Evolutionary conservation across 2,888 invertebrate genomes (phyloP).

Genomic region (Laothoe populi): DNA sequence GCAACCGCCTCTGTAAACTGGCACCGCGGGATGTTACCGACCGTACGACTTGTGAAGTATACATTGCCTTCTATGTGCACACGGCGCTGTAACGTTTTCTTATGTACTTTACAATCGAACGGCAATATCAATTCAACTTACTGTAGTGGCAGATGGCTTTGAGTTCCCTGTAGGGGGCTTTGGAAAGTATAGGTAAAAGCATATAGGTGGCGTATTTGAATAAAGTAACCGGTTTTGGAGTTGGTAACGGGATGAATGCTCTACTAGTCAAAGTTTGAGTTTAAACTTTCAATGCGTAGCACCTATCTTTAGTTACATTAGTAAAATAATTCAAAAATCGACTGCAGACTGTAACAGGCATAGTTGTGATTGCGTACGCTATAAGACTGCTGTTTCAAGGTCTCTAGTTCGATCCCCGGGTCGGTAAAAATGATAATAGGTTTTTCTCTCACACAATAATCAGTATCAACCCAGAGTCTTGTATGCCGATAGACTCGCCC

Average conservation of each 20-base stretch:
- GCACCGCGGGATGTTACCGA: constrained; percentile 14
- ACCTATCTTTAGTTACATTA: neutral
- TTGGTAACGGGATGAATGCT: neutral
- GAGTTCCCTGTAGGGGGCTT: neutral
- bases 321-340: neutral
- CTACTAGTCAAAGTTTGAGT: neutral
- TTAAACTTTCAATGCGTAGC: neutral
- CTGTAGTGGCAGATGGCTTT: constrained; percentile 6
- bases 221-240: too few relatives aligned
- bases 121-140: constrained; percentile 21
- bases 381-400: too few relatives aligned
- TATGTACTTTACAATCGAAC: constrained; percentile 20
- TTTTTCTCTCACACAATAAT: too few relatives aligned
- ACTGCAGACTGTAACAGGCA: too few relatives aligned
- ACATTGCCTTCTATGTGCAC: constrained; percentile 8
- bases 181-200: neutral
- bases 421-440: too few relatives aligned
- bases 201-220: neutral
- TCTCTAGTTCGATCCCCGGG: too few relatives aligned
- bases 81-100: constrained; percentile 3
- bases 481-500: too few relatives aligned
- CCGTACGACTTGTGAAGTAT: constrained; percentile 20
- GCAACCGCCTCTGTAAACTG: constrained; percentile 23
- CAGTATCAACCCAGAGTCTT: too few relatives aligned
- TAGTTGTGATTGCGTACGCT: too few relatives aligned